These are phyloP conservation scores for Arctocebus calabarensis DNA, from an alignment of 2,797 vertebrate genomes.

Conservation along the genomic window DNA sequence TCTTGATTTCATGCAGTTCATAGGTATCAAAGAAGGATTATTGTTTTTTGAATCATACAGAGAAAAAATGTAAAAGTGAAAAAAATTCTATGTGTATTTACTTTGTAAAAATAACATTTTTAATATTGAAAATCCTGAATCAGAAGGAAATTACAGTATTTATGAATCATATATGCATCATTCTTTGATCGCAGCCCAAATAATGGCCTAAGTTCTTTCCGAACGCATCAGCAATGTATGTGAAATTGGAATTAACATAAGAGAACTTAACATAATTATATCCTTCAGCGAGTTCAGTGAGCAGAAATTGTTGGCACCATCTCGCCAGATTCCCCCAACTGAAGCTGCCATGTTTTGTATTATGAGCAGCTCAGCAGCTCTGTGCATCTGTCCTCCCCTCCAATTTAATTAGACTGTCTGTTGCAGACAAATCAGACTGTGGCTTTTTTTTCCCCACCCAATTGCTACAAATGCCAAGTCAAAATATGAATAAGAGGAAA, in stretches of 20 bases:
- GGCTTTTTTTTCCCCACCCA: conserved; percentile 67
- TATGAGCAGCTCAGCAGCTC: conserved; percentile 86
- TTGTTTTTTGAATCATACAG: conserved; percentile 69
- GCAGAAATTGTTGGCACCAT: conserved; percentile 85
- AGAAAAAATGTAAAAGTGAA: conserved; percentile 12
- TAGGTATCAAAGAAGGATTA: conserved; percentile 58
- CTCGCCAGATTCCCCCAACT: conserved; percentile 84
- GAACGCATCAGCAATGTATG: conserved; percentile 79
- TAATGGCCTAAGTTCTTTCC: conserved; percentile 73
- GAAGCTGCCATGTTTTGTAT: conserved; percentile 86
- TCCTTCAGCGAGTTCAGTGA: conserved; percentile 86
- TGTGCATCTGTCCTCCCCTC: conserved; percentile 85
- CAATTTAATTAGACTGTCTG: conserved; percentile 89
- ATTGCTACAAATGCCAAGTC: conserved; percentile 86
- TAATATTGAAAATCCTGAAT: conserved; percentile 62
- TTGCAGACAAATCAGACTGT: conserved; percentile 87
- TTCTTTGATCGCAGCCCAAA: neutral
- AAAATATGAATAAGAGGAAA: conserved; percentile 85
- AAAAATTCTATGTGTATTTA: conserved; percentile 14
- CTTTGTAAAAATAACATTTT: conserved; percentile 60
- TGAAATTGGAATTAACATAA: conserved; percentile 84
- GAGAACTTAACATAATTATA: conserved; percentile 85
- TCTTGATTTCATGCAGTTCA: conserved; percentile 64
- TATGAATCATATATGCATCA: conserved; percentile 68
- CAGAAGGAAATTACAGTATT: conserved; percentile 65